A percentile compares a stretch with the other conserved stretches of the same genome.
Conservation (phyloP, 2,113 vertebrate genomes). For the Actinemys pallida region DNA sequence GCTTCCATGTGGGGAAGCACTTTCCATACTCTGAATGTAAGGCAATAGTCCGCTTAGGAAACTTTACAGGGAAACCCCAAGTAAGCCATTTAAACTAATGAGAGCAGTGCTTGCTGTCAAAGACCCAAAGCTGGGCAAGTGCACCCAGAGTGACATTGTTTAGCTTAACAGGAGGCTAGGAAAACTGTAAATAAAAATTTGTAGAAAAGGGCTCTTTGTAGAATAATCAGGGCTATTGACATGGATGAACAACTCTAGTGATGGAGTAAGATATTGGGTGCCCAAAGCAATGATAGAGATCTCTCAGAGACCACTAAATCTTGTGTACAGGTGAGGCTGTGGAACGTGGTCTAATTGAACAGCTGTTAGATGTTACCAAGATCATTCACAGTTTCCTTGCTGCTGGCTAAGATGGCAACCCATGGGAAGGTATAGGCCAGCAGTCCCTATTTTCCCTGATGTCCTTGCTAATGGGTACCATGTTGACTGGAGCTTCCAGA, state of each 20-base stretch:
- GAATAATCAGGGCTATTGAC: rapidly evolving
- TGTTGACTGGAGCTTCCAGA: not conserved
- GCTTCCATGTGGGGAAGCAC: not conserved
- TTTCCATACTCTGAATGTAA: rapidly evolving
- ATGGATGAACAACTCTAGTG: not conserved
- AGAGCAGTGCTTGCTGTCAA: not conserved
- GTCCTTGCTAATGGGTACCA: not conserved
- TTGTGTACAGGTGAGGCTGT: not conserved
- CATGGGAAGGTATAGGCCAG: not conserved
- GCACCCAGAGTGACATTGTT: not conserved
- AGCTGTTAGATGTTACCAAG: rapidly evolving
- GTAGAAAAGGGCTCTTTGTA: not conserved
- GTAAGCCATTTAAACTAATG: not conserved
- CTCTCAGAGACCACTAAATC: not conserved
- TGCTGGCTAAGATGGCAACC: not conserved
- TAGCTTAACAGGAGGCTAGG: not conserved
- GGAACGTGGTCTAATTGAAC: not conserved
- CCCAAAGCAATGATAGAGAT: not conserved
- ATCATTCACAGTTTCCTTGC: not conserved
- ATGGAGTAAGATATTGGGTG: not conserved
- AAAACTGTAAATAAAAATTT: not conserved
- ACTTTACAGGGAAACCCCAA: not conserved
- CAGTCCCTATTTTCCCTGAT: not conserved
- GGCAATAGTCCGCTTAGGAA: not conserved
- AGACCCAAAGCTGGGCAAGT: not conserved